These are phyloP conservation scores for Penaeus indicus DNA, from an alignment of 1,140 invertebrate species.

Conservation along the genomic window DNA sequence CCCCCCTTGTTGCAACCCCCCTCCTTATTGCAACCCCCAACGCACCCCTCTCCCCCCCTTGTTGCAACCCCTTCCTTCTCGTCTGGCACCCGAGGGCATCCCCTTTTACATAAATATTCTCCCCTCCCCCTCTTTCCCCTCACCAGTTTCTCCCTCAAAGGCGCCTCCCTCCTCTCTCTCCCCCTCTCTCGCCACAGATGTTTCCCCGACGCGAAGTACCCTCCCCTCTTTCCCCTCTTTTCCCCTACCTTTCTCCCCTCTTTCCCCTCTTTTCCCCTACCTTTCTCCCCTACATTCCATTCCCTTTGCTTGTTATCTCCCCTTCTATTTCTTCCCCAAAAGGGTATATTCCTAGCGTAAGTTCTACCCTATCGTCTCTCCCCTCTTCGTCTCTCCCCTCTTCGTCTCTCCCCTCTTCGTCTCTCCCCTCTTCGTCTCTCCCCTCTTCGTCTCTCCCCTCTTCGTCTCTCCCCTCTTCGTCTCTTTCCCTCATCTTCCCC, in stretches of 20 bases:
- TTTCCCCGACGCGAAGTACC: neutral
- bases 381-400: too few relatives aligned
- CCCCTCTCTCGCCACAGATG: neutral
- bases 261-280: neutral
- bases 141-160: neutral
- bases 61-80: neutral
- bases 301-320: too few relatives aligned
- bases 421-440: neutral
- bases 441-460: neutral
- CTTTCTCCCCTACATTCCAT: too few relatives aligned
- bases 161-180: neutral
- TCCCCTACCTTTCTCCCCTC: neutral
- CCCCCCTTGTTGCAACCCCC: too few relatives aligned
- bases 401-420: too few relatives aligned
- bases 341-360: too few relatives aligned
- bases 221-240: neutral
- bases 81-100: neutral
- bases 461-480: neutral
- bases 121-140: neutral
- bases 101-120: neutral
- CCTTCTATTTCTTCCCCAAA: neutral
- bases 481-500: neutral
- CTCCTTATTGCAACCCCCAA: neutral
- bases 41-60: neutral
- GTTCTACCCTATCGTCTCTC: neutral